These are phyloP conservation scores for Diabrotica balteata DNA, from an alignment of 2,888 invertebrate species.

Conservation along the genomic window DNA sequence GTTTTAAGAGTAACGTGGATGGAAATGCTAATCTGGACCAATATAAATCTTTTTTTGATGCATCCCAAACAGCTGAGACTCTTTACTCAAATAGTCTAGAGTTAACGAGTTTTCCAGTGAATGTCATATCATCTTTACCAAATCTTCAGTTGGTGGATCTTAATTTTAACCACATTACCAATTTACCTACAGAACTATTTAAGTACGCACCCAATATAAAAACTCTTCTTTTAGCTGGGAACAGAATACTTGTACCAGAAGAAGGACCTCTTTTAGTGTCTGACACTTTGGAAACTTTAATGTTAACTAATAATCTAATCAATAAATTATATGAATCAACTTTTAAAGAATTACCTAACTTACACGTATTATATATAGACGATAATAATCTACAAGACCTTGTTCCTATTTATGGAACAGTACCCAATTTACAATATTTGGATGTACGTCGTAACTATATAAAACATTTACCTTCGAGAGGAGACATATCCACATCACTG, in stretches of 20 bases:
- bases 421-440: slow-evolving; percentile 50
- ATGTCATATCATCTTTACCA: slow-evolving; percentile 42
- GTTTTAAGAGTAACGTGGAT: slow-evolving; percentile 40
- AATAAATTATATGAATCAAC: slow-evolving; percentile 44
- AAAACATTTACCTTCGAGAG: slow-evolving; percentile 36
- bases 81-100: slow-evolving; percentile 54
- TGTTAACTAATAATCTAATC: slow-evolving; percentile 53
- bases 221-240: slow-evolving; percentile 46
- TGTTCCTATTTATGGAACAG: slow-evolving; percentile 44
- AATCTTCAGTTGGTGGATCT: slow-evolving; percentile 52
- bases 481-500: slow-evolving; percentile 34
- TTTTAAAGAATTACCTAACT: slow-evolving; percentile 46
- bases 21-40: slow-evolving; percentile 25
- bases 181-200: slow-evolving; percentile 44
- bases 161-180: slow-evolving; percentile 50
- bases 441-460: slow-evolving; percentile 52
- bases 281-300: slow-evolving; percentile 46
- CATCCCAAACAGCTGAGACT: slow-evolving; percentile 41
- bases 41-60: slow-evolving; percentile 34
- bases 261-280: slow-evolving; percentile 47
- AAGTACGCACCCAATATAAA: slow-evolving; percentile 44
- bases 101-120: slow-evolving; percentile 40
- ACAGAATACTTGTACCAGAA: slow-evolving; percentile 44
- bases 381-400: slow-evolving; percentile 48
- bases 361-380: slow-evolving; percentile 53